A percentile compares a stretch with the other conserved stretches of the same genome.
phyloP scores from a whole-genome alignment of 1,140 invertebrate species.

The Hycleus phaleratus region DNA sequence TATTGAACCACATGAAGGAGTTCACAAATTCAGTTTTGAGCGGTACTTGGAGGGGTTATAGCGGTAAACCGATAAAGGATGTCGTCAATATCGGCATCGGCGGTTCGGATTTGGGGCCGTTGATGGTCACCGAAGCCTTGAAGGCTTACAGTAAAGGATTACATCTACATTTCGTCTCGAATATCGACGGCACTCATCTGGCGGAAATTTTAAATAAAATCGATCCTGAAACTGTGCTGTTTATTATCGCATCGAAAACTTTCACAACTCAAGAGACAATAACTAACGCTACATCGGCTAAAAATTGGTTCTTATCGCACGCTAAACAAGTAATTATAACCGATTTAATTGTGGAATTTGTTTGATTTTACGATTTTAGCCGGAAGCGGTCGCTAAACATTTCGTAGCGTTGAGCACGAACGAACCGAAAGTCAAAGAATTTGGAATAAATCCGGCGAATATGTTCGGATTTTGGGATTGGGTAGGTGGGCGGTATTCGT shows the following conservation, averaged over 20 bases:
- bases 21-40: conserved; percentile 72
- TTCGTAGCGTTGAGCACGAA: conserved; percentile 99
- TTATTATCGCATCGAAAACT: conserved; percentile 98
- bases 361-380: too few species aligned
- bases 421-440: conserved; percentile 83
- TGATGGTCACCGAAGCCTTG: conserved; percentile 98
- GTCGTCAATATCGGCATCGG: conserved; percentile 99
- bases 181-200: conserved; percentile 98
- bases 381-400: conserved; percentile 56
- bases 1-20: conserved; percentile 90
- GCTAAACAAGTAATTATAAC: conserved; percentile 87
- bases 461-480: conserved; percentile 99
- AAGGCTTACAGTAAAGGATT: conserved; percentile 85
- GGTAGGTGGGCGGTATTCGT: conserved; percentile 96
- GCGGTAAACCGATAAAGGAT: conserved; percentile 92
- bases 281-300: conserved; percentile 96
- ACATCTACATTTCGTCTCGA: conserved; percentile 95
- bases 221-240: conserved; percentile 88
- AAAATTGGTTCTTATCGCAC: conserved; percentile 83
- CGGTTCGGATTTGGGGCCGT: conserved; percentile 95
- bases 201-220: conserved; percentile 88
- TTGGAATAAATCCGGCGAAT: conserved; percentile 94
- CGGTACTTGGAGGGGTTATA: conserved; percentile 54
- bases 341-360: conserved; percentile 40
- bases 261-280: conserved; percentile 99